Evolutionary conservation across 2,888 invertebrate species (phyloP).

Genomic region (Tenthredo notha): DNA sequence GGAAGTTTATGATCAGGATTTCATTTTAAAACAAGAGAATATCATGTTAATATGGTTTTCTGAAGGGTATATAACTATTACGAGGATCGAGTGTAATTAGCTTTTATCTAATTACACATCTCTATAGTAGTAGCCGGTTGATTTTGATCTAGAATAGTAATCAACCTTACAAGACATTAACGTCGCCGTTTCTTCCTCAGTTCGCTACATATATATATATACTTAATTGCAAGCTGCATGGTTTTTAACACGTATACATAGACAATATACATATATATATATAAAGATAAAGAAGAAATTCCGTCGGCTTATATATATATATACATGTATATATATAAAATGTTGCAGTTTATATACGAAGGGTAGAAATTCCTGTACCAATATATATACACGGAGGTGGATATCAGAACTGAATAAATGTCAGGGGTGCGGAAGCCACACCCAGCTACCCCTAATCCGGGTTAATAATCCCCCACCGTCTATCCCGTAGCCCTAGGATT

Average conservation of each 20-base stretch:
- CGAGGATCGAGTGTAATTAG: conserved; percentile 38
- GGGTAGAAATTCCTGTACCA: not conserved
- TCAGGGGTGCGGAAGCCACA: not conserved
- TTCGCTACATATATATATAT: too few species aligned
- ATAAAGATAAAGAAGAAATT: not conserved
- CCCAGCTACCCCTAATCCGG: not conserved
- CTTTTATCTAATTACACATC: conserved; percentile 47
- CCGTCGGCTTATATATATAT: not conserved
- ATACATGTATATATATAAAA: not conserved
- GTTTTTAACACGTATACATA: not conserved
- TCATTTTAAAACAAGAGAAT: not conserved
- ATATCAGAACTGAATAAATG: not conserved
- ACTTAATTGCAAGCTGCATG: not conserved
- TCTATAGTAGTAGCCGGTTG: conserved; percentile 25
- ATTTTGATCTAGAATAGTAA: conserved; percentile 35
- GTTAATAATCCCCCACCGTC: not conserved
- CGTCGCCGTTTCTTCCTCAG: not conserved
- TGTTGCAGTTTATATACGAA: not conserved
- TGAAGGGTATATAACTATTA: not conserved
- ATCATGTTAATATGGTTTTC: not conserved
- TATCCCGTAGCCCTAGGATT: conserved; percentile 16
- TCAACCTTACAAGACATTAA: conserved; percentile 36
- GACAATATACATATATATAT: too few species aligned
- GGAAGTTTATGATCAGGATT: not conserved
- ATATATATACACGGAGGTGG: not conserved